phyloP scores from a whole-genome alignment of 2,797 vertebrate species.

The Sitta carolinensis region DNA sequence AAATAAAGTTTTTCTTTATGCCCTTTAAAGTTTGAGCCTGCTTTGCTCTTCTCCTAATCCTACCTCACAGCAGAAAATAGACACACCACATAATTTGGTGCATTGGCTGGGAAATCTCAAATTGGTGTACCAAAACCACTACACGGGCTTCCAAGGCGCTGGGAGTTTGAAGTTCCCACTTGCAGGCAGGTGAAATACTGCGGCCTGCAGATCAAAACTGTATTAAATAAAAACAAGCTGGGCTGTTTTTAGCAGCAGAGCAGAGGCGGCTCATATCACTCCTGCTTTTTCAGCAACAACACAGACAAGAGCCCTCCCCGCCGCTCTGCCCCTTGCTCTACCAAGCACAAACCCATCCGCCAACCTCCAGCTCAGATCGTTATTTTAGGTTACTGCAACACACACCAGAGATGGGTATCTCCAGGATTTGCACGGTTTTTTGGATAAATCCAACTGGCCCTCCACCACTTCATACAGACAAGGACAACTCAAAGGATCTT shows the following conservation, averaged over 20 bases:
- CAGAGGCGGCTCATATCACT: constrained; percentile 55
- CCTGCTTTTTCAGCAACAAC: constrained; percentile 36
- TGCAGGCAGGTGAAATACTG: constrained; percentile 28
- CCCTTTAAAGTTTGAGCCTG: no score
- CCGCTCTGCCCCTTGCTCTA: constrained; percentile 37
- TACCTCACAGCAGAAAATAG: no score
- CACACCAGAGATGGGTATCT: not conserved
- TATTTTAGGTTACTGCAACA: constrained; percentile 54
- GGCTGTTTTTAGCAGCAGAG: constrained; percentile 53
- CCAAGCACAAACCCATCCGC: constrained; percentile 29
- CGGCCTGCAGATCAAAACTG: constrained; percentile 21
- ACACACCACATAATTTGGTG: no score
- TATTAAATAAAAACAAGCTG: constrained; percentile 40
- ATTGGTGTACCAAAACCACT: no score
- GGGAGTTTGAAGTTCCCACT: constrained; percentile 12
- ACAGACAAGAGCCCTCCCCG: constrained; percentile 25
- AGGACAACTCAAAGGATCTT: not conserved
- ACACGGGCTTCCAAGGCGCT: not conserved
- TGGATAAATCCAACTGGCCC: not conserved
- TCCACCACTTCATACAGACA: not conserved
- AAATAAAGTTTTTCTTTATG: no score
- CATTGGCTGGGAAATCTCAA: no score
- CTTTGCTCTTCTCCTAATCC: no score
- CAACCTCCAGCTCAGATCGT: not conserved
- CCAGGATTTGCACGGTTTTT: not conserved